A percentile compares a stretch with the other conserved stretches of the same genome.
Evolutionary conservation across 2,888 invertebrate species (phyloP).

Genomic region (Chydorus sphaericus): DNA sequence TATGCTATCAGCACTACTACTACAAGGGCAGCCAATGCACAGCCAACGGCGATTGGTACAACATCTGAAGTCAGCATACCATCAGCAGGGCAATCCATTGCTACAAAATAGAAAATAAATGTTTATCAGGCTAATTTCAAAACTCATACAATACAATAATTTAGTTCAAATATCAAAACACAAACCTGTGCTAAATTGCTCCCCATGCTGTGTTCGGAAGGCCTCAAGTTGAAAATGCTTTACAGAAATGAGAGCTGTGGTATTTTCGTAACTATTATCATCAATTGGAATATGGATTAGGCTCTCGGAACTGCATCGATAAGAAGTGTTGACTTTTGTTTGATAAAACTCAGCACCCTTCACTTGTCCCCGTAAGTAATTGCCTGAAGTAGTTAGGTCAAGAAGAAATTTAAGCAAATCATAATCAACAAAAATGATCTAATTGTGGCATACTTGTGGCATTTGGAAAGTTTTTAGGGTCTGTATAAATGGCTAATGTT

Average conservation of each 20-base stretch:
- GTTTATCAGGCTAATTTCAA: not conserved
- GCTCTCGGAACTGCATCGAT: constrained; percentile 49
- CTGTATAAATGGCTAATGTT: not conserved
- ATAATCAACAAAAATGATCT: not conserved
- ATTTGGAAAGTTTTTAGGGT: constrained; percentile 6
- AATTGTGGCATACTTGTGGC: not conserved
- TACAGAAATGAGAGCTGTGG: constrained; percentile 39
- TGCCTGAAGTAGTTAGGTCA: not conserved
- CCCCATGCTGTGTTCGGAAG: constrained; percentile 32
- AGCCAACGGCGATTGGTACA: constrained; percentile 94
- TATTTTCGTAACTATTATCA: constrained; percentile 25
- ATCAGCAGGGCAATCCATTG: constrained; percentile 54
- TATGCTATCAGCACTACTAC: constrained; percentile 83
- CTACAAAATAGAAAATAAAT: constrained; percentile 32
- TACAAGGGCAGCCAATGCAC: constrained; percentile 76
- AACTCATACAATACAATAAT: not conserved
- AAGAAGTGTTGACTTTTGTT: constrained; percentile 49
- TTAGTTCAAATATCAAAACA: not conserved
- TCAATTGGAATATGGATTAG: constrained; percentile 37
- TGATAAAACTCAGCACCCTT: constrained; percentile 30
- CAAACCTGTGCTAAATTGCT: constrained; percentile 15
- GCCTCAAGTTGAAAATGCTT: constrained; percentile 57
- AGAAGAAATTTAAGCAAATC: not conserved
- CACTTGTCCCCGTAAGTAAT: not conserved
- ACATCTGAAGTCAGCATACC: constrained; percentile 53